These are phyloP conservation scores for Pseudomugil gertrudae DNA, from an alignment of 2,797 vertebrate genomes.

Conservation along the genomic window DNA sequence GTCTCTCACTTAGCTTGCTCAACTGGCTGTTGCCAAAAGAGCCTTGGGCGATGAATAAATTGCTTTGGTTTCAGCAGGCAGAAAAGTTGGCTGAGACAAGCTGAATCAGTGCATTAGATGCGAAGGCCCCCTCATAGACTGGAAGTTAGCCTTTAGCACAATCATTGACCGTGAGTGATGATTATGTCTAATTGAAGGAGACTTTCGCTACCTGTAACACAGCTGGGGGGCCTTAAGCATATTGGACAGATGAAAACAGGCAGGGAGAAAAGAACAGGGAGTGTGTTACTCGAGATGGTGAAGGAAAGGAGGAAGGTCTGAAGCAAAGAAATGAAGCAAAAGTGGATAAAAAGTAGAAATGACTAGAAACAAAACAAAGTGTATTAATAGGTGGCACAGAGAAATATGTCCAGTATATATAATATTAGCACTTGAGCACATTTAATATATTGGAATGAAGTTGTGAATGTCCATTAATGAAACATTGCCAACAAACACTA, in stretches of 20 bases:
- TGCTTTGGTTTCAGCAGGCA: conserved; percentile 99
- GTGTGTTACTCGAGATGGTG: conserved; percentile 45
- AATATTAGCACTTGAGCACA: conserved; percentile 81
- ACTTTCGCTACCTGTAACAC: conserved; percentile 98
- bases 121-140: conserved; percentile 93
- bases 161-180: conserved; percentile 99
- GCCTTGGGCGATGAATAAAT: conserved; percentile 99
- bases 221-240: conserved; percentile 86
- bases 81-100: conserved; percentile 98
- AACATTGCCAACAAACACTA: conserved; percentile 59
- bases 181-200: conserved; percentile 99
- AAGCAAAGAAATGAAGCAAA: not conserved
- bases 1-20: conserved; percentile 79
- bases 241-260: conserved; percentile 73
- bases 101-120: conserved; percentile 98
- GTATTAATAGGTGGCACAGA: conserved; percentile 56
- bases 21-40: conserved; percentile 95
- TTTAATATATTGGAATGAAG: conserved; percentile 88
- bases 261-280: conserved; percentile 49
- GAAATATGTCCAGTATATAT: conserved; percentile 53
- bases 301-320: conserved; percentile 22
- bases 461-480: conserved; percentile 78
- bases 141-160: conserved; percentile 98
- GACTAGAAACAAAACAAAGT: conserved; percentile 3
- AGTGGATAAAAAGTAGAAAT: conserved; percentile 20